Evolutionary conservation across 2,113 vertebrate species (phyloP).

Genomic region (Anhinga anhinga): DNA sequence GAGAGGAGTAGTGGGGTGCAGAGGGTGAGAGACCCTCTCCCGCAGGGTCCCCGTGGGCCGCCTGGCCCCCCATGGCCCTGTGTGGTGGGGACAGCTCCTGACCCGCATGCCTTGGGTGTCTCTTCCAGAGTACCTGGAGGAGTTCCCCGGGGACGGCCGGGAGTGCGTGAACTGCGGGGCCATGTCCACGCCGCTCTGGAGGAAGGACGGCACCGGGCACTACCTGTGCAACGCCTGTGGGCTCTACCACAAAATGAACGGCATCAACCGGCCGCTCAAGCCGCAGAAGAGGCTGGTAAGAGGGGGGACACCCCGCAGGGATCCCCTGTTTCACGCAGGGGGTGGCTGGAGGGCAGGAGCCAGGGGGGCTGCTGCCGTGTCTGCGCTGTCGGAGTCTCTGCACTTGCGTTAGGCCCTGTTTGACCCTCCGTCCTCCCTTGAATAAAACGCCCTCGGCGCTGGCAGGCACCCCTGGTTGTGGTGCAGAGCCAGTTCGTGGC

Average conservation of each 20-base stretch:
- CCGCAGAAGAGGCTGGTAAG: slow-evolving; percentile 96
- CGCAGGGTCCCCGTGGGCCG: accelerated
- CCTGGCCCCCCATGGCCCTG: accelerated
- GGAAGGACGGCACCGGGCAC: slow-evolving; percentile 93
- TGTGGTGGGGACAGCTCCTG: not conserved
- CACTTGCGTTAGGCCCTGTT: not conserved
- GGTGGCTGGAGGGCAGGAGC: not conserved
- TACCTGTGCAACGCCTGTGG: slow-evolving; percentile 98
- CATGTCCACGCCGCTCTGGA: slow-evolving; percentile 95
- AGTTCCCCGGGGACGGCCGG: slow-evolving; percentile 84
- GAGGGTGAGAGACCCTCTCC: not conserved
- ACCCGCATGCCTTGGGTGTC: accelerated
- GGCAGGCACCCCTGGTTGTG: accelerated
- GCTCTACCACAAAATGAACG: slow-evolving; percentile 98
- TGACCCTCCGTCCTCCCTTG: accelerated
- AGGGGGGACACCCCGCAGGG: accelerated
- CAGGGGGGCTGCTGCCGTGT: accelerated
- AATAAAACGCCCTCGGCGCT: not conserved
- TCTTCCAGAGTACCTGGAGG: slow-evolving; percentile 85
- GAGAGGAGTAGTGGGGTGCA: accelerated
- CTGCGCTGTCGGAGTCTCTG: not conserved
- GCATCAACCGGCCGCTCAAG: slow-evolving; percentile 93
- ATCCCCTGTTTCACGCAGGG: accelerated
- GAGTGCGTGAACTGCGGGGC: slow-evolving; percentile 98
- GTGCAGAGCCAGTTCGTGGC: accelerated